Evolutionary conservation across 1,140 invertebrate species (phyloP).

Genomic region (Coelopa frigida): DNA sequence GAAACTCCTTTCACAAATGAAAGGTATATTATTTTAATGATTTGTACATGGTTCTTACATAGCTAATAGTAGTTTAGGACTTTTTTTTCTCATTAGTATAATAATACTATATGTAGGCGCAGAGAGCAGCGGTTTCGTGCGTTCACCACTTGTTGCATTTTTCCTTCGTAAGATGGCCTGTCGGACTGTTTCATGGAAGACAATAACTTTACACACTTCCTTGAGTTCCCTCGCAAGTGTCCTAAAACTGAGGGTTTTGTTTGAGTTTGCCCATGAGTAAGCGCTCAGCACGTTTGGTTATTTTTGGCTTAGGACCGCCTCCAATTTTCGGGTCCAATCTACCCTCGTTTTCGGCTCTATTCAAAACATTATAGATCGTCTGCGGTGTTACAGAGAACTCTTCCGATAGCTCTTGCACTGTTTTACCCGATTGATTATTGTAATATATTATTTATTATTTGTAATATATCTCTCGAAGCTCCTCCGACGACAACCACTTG

Average conservation of each 20-base stretch:
- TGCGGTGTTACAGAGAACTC: neutral
- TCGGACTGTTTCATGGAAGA: neutral
- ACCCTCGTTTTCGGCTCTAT: neutral
- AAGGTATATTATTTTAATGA: neutral
- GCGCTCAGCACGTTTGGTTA: neutral
- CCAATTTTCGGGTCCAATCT: neutral
- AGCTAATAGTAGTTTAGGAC: neutral
- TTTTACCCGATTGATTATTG: neutral
- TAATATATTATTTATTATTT: neutral
- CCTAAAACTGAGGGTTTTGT: neutral
- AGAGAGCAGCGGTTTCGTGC: conserved; percentile 4
- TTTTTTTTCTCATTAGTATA: neutral
- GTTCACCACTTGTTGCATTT: neutral
- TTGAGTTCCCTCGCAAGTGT: neutral
- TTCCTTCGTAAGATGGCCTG: neutral
- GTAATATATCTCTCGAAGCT: no score
- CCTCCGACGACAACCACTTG: neutral
- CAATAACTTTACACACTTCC: neutral
- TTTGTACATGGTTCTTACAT: neutral
- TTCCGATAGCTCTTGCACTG: neutral
- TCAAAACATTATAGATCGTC: no score
- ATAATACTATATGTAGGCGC: neutral
- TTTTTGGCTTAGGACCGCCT: neutral
- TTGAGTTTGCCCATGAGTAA: neutral
- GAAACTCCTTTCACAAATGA: neutral